A percentile compares a stretch with the other conserved stretches of the same genome.
phyloP scores from a whole-genome alignment of 1,140 invertebrate species.

The Lordiphosa collinella region DNA sequence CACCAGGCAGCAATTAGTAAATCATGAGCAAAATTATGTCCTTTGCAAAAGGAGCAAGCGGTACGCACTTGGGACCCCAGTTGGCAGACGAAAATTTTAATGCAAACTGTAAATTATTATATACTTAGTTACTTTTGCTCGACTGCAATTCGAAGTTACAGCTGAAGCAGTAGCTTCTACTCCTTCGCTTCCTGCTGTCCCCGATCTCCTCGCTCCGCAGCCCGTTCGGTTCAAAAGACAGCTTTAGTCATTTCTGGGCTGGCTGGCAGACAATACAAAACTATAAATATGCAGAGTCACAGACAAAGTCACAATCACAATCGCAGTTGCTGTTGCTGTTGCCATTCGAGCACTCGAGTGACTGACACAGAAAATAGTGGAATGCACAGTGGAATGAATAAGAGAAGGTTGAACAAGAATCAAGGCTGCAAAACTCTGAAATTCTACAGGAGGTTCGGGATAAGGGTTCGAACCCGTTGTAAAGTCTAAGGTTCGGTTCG shows the following conservation, averaged over 20 bases:
- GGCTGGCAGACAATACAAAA: conserved; percentile 64
- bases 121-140: conserved; percentile 22
- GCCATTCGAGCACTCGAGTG: conserved; percentile 15
- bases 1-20: conserved; percentile 49
- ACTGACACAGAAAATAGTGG: conserved; percentile 32
- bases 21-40: conserved; percentile 47
- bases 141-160: conserved; percentile 7
- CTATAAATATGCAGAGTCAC: conserved; percentile 66
- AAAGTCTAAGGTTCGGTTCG: too few species aligned
- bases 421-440: too few species aligned
- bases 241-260: conserved; percentile 44
- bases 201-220: background rate
- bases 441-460: too few species aligned
- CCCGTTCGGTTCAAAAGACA: conserved; percentile 22
- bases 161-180: background rate
- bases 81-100: conserved; percentile 34
- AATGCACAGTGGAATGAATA: conserved; percentile 20
- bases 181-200: background rate
- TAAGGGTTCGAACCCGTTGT: too few species aligned
- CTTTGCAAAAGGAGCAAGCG: background rate
- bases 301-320: conserved; percentile 37
- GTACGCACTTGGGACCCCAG: conserved; percentile 5
- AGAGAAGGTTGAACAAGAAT: too few species aligned
- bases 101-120: conserved; percentile 54
- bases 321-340: conserved; percentile 21